A percentile compares a stretch with the other conserved stretches of the same genome.
Evolutionary conservation across 2,113 vertebrate genomes (phyloP).

Genomic region (Brienomyrus brachyistius): DNA sequence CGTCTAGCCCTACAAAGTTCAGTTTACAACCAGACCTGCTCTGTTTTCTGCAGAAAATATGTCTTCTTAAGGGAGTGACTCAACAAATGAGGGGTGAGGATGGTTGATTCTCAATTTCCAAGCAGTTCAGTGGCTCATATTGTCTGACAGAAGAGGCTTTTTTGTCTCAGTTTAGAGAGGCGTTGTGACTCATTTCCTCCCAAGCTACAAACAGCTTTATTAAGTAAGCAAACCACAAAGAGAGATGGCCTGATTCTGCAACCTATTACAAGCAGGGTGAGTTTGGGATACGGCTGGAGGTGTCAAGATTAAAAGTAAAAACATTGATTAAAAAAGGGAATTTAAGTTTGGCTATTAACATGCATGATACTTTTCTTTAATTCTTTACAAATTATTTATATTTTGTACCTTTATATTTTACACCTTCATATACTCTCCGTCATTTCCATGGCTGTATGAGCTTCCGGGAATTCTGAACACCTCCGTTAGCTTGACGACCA

Average conservation of each 20-base stretch:
- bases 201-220: slow-evolving; percentile 5
- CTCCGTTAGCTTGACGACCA: neutral
- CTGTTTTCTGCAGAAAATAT: neutral
- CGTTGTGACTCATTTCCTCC: slow-evolving; percentile 4
- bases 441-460: neutral
- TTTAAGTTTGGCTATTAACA: no score
- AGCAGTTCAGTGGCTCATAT: neutral
- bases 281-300: neutral
- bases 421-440: neutral
- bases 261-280: neutral
- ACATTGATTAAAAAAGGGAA: no score
- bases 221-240: slow-evolving; percentile 4
- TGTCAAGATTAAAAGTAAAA: neutral
- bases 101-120: neutral
- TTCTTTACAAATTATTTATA: neutral
- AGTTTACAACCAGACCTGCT: neutral
- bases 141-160: neutral
- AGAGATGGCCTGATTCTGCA: slow-evolving; percentile 13
- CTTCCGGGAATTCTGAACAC: neutral
- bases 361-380: neutral
- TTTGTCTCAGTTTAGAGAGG: slow-evolving; percentile 7
- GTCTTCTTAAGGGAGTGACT: neutral
- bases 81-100: neutral
- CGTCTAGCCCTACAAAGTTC: neutral
- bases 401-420: neutral